Base-by-base conservation (phyloP, 2,797 vertebrate species). In the Myoxocephalus aenaeus region DNA sequence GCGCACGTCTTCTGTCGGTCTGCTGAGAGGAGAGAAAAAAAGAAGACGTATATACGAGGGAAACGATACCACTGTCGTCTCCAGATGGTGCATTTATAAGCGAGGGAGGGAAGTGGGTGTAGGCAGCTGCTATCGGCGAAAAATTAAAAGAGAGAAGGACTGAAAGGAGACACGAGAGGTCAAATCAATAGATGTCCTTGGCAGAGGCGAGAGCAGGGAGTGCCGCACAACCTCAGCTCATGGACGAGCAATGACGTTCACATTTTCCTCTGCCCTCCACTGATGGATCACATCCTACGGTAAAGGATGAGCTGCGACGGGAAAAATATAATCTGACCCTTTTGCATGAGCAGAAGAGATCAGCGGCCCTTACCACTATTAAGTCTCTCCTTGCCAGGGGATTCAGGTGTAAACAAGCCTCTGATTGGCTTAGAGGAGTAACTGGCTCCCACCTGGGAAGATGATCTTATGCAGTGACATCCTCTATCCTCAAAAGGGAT, bases 141-240 rank as follows among this genome's bases (percentile, higher is more conserved):
- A 84, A 86, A 79, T 75, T 32, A 72, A 85, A 62, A 77, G 76
- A 25, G 65, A 75, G 70, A 58, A 5, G 20, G 61, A 89, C 4
- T 67, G 61, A 72, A 77, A 69, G 54, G 75, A 78, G 57, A 75
- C 69, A 75, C 42, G 53, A 10, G 68, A 82, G 89, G 87, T 86
- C 88, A 87, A 87, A 90, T 89, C 91, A 89, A 92, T 83, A 86
- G 59, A 80, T 70, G 85, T 81, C 85, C 70, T 44, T 50, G 25
- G 34, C 57, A 76, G 82, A 74, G 53, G 66, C 1, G 12, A 62
- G 48, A 56, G 42, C 15, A 58, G 34, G 6, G 54, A 70, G 0
- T 20, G 8, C 40, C 34, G 22, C 58, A 51, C 68, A 42, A 22
- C 5, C 20, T 69, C 53, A 27, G 50, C 27, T 64, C 54, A 57